These are phyloP conservation scores for Coleophora deauratella DNA, from an alignment of 2,888 invertebrate genomes.

Conservation along the genomic window DNA sequence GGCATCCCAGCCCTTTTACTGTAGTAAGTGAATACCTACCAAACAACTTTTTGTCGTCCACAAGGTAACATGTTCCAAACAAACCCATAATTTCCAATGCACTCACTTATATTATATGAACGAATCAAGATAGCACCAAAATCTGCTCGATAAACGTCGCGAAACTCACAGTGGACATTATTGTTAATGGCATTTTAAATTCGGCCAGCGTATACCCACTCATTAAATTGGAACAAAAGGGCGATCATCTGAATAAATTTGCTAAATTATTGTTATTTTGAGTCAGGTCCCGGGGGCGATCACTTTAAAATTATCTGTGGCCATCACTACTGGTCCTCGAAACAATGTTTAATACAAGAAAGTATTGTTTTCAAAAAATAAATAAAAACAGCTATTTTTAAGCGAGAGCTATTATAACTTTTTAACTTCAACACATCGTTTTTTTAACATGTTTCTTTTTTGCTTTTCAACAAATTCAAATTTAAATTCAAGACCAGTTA, in stretches of 20 bases:
- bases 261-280: slow-evolving; percentile 65
- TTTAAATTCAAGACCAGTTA: too few relatives aligned
- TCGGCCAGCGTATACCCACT: slow-evolving; percentile 37
- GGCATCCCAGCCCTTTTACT: not conserved
- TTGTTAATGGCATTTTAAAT: slow-evolving; percentile 55
- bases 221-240: slow-evolving; percentile 58
- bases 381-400: too few relatives aligned
- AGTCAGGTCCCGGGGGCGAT: slow-evolving; percentile 35
- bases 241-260: slow-evolving; percentile 62
- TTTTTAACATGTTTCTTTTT: too few relatives aligned
- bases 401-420: too few relatives aligned
- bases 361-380: too few relatives aligned
- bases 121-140: too few relatives aligned
- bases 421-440: too few relatives aligned
- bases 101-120: too few relatives aligned
- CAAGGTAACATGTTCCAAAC: too few relatives aligned
- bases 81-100: not conserved
- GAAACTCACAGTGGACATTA: slow-evolving; percentile 27
- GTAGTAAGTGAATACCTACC: not conserved
- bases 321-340: slow-evolving; percentile 9
- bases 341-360: not conserved
- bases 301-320: slow-evolving; percentile 25
- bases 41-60: too few relatives aligned
- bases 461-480: too few relatives aligned
- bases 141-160: slow-evolving; percentile 14